Percentiles rank a stretch among this genome's conserved stretches.
Evolutionary conservation across 2,113 vertebrate species (phyloP).

Genomic region (Paralichthys olivaceus): DNA sequence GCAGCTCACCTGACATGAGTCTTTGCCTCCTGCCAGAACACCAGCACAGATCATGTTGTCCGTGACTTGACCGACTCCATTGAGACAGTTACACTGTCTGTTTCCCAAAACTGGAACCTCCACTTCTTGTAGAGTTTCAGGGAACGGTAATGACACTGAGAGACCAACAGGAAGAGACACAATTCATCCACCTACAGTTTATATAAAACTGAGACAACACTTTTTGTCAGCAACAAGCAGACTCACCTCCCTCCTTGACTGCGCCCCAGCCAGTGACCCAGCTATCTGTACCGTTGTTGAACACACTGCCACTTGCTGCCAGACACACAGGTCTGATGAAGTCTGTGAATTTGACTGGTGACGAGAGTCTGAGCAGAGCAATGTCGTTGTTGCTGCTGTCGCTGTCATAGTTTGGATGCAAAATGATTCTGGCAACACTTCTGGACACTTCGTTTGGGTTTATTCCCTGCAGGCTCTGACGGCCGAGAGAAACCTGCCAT

Average conservation of each 20-base stretch:
- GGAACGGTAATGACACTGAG: slow-evolving; percentile 48
- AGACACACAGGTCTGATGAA: slow-evolving; percentile 85
- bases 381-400: slow-evolving; percentile 79
- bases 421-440: slow-evolving; percentile 37
- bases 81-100: slow-evolving; percentile 23
- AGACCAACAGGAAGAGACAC: not conserved
- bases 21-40: slow-evolving; percentile 18
- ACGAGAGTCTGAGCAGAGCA: slow-evolving; percentile 77
- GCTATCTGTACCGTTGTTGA: slow-evolving; percentile 78
- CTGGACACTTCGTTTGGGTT: slow-evolving; percentile 49
- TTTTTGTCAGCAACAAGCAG: not conserved
- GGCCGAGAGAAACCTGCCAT: slow-evolving; percentile 24
- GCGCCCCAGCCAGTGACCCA: slow-evolving; percentile 89
- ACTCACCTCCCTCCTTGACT: slow-evolving; percentile 78
- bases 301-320: slow-evolving; percentile 76
- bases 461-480: not conserved
- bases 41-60: too few species aligned
- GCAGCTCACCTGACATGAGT: slow-evolving; percentile 17
- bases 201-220: slow-evolving; percentile 43
- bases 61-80: too few species aligned
- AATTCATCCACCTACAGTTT: slow-evolving; percentile 60
- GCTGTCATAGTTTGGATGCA: slow-evolving; percentile 68
- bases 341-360: slow-evolving; percentile 74
- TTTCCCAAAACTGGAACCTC: slow-evolving; percentile 17
- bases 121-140: slow-evolving; percentile 71